phyloP scores from a whole-genome alignment of 2,113 vertebrate species.

The Chlamydotis undulata region DNA sequence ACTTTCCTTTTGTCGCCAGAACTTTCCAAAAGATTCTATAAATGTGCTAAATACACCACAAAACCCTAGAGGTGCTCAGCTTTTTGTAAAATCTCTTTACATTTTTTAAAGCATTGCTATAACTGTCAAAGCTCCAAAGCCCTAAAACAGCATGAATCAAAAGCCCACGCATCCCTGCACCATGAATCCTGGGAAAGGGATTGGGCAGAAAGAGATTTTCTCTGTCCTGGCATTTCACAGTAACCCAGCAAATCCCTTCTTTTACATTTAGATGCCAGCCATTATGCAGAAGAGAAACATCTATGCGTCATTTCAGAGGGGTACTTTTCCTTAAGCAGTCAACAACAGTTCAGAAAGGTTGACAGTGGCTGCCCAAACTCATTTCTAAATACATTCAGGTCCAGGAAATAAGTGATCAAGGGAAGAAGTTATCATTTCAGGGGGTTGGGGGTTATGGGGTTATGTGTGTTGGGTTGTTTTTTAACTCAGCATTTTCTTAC shows the following conservation, averaged over 20 bases:
- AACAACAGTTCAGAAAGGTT: background rate
- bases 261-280: background rate
- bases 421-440: background rate
- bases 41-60: background rate
- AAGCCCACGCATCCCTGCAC: background rate
- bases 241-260: background rate
- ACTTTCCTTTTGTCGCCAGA: background rate
- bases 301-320: background rate
- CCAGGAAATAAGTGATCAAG: background rate
- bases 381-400: background rate
- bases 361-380: background rate
- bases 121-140: background rate
- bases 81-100: background rate
- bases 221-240: background rate
- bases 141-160: background rate
- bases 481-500: slow-evolving; percentile 14
- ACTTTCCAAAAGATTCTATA: background rate
- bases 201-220: background rate
- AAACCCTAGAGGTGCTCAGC: background rate
- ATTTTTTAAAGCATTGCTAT: background rate
- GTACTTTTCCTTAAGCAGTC: background rate
- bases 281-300: background rate
- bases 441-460: background rate
- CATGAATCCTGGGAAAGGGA: background rate
- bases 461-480: background rate